Conservation (phyloP, 2,113 vertebrate species). For the Gopherus evgoodei region DNA sequence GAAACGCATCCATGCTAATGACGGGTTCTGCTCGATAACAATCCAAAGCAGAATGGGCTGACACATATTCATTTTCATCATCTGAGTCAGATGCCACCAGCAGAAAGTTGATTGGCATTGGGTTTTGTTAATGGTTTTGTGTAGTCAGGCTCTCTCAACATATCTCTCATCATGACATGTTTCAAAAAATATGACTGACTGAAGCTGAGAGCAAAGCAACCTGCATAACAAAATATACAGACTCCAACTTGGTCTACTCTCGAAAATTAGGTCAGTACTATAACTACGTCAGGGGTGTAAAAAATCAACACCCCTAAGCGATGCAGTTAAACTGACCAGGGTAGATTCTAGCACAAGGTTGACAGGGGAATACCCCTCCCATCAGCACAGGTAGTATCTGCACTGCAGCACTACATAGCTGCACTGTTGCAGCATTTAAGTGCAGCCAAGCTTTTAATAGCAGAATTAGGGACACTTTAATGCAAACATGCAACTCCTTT, state of each 20-base stretch:
- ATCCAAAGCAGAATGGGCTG: too few relatives aligned
- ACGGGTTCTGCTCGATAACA: too few relatives aligned
- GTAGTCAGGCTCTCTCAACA: constrained; percentile 45
- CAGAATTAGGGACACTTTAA: constrained; percentile 26
- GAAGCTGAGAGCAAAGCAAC: not conserved
- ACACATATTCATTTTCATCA: too few relatives aligned
- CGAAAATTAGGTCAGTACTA: not conserved
- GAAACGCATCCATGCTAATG: too few relatives aligned
- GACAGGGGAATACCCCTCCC: not conserved
- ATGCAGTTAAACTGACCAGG: not conserved
- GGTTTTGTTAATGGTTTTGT: constrained; percentile 52
- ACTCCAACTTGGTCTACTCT: not conserved
- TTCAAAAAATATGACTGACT: constrained; percentile 41
- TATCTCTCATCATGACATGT: not conserved
- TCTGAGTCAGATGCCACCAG: too few relatives aligned
- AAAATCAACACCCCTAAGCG: not conserved
- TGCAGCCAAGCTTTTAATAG: not conserved
- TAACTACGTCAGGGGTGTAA: not conserved
- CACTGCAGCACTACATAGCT: not conserved
- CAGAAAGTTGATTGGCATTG: not conserved
- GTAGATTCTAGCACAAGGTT: not conserved
- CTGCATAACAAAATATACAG: not conserved
- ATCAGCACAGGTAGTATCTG: not conserved
- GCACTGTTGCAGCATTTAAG: too few relatives aligned
- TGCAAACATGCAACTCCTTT: constrained; percentile 40